These are phyloP conservation scores for Tanytarsus gracilentus DNA, from an alignment of 2,888 invertebrate species.

Conservation along the genomic window DNA sequence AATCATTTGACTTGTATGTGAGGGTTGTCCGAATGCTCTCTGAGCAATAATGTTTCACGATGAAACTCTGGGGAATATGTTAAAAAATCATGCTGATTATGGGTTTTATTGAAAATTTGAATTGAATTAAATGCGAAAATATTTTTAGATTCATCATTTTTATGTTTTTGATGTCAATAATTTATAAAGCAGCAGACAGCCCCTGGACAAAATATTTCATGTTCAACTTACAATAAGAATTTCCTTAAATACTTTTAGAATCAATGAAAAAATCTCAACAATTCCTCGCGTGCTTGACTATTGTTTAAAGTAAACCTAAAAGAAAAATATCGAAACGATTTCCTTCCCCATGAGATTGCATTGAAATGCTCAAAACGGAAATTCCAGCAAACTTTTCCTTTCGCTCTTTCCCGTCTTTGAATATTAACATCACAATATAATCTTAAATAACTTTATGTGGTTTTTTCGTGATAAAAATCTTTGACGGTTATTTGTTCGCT, in stretches of 20 bases:
- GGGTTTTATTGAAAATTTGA: too few species aligned
- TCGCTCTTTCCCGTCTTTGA: not conserved
- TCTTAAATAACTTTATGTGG: too few species aligned
- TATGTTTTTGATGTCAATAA: not conserved
- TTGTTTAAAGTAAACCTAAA: constrained; percentile 3
- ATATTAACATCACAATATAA: too few species aligned
- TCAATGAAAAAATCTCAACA: not conserved
- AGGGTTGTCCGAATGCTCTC: too few species aligned
- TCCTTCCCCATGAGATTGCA: not conserved
- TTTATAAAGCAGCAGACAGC: not conserved
- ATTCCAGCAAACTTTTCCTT: constrained; percentile 11
- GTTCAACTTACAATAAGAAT: too few species aligned
- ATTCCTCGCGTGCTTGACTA: constrained; percentile 8
- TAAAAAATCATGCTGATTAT: too few species aligned
- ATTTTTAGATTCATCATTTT: too few species aligned
- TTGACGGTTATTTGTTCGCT: not conserved
- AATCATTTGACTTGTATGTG: constrained; percentile 9
- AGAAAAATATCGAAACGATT: not conserved
- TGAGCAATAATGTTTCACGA: too few species aligned
- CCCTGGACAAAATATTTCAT: not conserved
- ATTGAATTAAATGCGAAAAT: too few species aligned
- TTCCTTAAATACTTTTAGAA: too few species aligned
- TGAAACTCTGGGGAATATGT: too few species aligned
- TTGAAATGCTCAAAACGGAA: not conserved
- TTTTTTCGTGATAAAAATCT: too few species aligned